Percentiles rank a stretch among this genome's conserved stretches.
phyloP scores from a whole-genome alignment of 2,888 invertebrate genomes.

The Eupithecia subumbrata region DNA sequence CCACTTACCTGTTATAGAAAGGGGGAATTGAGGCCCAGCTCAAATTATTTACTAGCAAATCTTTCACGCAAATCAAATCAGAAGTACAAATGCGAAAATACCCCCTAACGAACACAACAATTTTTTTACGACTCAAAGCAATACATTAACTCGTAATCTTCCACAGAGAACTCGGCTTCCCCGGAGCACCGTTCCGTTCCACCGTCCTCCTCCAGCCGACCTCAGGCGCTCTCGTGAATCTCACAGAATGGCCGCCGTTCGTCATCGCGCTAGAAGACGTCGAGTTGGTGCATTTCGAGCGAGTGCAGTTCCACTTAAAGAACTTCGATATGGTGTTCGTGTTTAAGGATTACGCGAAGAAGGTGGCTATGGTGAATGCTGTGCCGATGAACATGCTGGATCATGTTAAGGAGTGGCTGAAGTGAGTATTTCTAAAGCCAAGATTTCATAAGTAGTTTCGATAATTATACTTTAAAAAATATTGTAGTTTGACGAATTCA shows the following conservation, averaged over 20 bases:
- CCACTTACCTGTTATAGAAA: too few relatives aligned
- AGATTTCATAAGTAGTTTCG: not conserved
- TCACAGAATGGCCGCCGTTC: constrained; percentile 99
- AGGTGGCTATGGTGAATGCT: constrained; percentile 98
- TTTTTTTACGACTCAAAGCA: too few relatives aligned
- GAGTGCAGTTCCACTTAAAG: constrained; percentile 99
- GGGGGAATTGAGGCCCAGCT: too few relatives aligned
- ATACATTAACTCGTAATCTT: not conserved
- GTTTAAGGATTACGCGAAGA: constrained; percentile 98
- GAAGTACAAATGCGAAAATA: not conserved
- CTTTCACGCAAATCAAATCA: not conserved
- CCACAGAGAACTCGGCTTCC: constrained; percentile 95
- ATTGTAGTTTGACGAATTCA: too few relatives aligned
- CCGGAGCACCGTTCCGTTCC: constrained; percentile 98
- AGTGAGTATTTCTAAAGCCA: constrained; percentile 85
- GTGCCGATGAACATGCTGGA: constrained; percentile 99
- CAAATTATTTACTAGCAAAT: too few relatives aligned
- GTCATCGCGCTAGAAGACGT: constrained; percentile 99
- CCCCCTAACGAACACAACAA: too few relatives aligned
- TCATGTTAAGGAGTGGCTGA: constrained; percentile 99
- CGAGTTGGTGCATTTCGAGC: constrained; percentile 98
- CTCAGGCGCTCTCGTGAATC: constrained; percentile 97
- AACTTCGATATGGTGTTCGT: constrained; percentile 99
- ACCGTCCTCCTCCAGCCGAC: constrained; percentile 98
- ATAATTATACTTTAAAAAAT: not conserved